Conservation (phyloP, 2,113 vertebrate genomes). For the Heterotilapia buettikoferi region DNA sequence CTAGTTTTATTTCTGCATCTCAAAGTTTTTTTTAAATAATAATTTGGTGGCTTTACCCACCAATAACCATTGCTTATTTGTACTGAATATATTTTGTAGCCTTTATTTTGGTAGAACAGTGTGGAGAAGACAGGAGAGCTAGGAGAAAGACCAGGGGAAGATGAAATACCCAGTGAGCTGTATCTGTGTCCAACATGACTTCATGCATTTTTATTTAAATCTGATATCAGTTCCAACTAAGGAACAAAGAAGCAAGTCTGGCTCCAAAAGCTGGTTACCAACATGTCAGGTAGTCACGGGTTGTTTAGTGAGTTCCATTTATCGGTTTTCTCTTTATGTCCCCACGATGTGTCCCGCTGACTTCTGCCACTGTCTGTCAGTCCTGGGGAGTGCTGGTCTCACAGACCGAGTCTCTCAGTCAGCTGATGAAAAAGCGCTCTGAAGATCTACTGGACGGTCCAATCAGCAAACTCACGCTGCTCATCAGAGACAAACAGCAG, state of each 20-base stretch:
- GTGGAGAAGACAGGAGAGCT: not conserved
- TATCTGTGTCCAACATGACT: not conserved
- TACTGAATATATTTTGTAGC: not conserved
- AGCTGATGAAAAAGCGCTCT: conserved; percentile 79
- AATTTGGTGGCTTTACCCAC: not conserved
- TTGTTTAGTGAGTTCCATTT: not conserved
- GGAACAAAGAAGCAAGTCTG: not conserved
- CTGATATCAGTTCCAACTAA: not conserved
- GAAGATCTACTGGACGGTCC: conserved; percentile 85
- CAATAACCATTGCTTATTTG: not conserved
- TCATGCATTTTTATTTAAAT: not conserved
- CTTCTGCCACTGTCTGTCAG: conserved; percentile 50
- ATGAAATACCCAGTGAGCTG: not conserved
- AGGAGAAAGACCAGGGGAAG: not conserved
- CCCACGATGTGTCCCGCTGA: not conserved
- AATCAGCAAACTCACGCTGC: conserved; percentile 84
- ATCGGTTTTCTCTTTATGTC: not conserved
- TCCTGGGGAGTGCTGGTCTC: conserved; percentile 84
- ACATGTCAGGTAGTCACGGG: not conserved
- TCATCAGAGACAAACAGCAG: conserved; percentile 93
- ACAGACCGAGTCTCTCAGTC: conserved; percentile 85
- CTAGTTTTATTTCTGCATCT: not conserved
- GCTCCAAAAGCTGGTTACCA: not conserved
- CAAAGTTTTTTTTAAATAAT: not conserved
- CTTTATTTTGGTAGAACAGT: not conserved